Base-by-base conservation (phyloP, 2,113 vertebrate species). In the Tetraodon nigroviridis region DNA sequence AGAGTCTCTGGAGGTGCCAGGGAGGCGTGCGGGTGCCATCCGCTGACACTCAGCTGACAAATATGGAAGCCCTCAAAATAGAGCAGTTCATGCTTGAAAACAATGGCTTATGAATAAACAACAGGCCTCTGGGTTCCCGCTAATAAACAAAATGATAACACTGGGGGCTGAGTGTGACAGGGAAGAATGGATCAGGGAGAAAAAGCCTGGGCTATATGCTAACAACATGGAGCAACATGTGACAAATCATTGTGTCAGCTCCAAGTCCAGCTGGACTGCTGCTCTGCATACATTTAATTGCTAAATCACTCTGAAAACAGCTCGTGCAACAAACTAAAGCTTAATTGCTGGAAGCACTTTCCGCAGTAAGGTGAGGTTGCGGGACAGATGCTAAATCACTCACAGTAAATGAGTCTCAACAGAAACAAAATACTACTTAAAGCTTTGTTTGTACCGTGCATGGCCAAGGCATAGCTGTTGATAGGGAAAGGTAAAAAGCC, bases 1-100 rank as follows among this genome's bases (percentile, higher is more conserved):
- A 88, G 86, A 90, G 90, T 94, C 92, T 94, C 90, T 68, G 92
- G 92, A 89, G 93, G 92, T 91, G 92, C 84, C 44, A 83, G 32
- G 89, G 88, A 84, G 90, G 88, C 88, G 90, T 90, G 86, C 90
- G 85, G 87, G 92, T 92, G 92, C 92, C 92, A 93, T 93, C 92
- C 93, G 81, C 90, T 61, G 90, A 84, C 93, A 93, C 90, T 90
- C 91, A 91, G 85, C 92, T 95, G 93, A 94, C 92, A 96, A 95
- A 95, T 94, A 89, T 81, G 84, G 90, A 59, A 61, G 32, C 66
- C 79, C 73, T 82, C 69, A 80, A 80, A 86, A 77, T 80, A 79
- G 77, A 86, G 74, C 80, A 66, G 64, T 72, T 78, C 82, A 68
- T 58, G 81, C 81, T 84, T 78, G 82, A 85, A 87, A 84, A 89